Evolutionary conservation across 1,140 invertebrate genomes (phyloP), one percentile per base, ranked within the genome.

Genomic region (Lepeophtheirus salmonis): DNA sequence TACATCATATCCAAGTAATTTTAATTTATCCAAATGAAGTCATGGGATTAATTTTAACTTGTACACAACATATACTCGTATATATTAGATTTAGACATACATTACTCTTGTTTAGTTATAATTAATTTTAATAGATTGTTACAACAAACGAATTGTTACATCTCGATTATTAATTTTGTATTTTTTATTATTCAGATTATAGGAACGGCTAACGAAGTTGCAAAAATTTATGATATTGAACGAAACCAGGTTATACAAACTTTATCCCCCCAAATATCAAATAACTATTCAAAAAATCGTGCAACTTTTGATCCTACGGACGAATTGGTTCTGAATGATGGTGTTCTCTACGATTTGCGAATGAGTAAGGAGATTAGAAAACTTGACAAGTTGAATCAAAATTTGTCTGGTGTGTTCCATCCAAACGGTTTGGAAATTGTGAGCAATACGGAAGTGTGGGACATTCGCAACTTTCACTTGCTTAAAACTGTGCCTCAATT

Each of bases 361-460:
- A 53, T 25, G 16, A 20, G 49, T 13, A 86, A 84, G 66, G 79
- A 86, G 66, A 85, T 96, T 52, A 90, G 97, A 70, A 97, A 97
- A 68, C 91, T 98, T 68, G 95, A 97, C 73, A 97, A 97, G 72
- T 77, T 97, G 18, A 96, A 97, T 73, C 83, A 92, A 68, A 82
- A 82, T 30, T 78, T 95, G 18, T 95, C 87, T 68, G 95, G 94
- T 0, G 82, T 92, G 1, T 99, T 98, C 70, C 92, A 97, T 79
- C 92, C 94, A 0, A 94, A 91, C 70, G 92, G 91, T 0, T 76
- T 89, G 41, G 91, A 97, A 73, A 85, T 90, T 65, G 77, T 80
- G 62, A 77, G 76, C 56, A 78, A 78, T 63, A 74, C 75, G 20
- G 75, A 79, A 72, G 74, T 94, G 30, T 98, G 94, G 94, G 94